Percentiles rank a stretch among this genome's conserved stretches.
Evolutionary conservation across 2,888 invertebrate species (phyloP).

Genomic region (Hylaea fasciaria): DNA sequence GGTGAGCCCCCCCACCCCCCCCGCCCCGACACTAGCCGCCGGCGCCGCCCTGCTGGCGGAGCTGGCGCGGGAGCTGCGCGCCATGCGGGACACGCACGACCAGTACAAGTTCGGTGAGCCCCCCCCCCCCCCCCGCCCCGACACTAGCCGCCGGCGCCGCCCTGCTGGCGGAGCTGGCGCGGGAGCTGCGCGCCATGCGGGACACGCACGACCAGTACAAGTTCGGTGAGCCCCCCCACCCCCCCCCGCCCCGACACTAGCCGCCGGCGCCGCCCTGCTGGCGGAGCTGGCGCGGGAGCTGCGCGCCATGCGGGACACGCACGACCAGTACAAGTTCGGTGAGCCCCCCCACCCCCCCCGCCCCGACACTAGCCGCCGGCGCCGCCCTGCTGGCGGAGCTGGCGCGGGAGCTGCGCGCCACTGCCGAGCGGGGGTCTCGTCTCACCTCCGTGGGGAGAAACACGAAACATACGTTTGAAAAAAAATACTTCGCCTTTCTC

Average conservation of each 20-base stretch:
- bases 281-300: slow-evolving; percentile 95
- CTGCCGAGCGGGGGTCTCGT: no score
- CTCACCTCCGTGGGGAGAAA: no score
- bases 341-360: slow-evolving; percentile 39
- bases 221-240: slow-evolving; percentile 58
- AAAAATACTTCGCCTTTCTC: no score
- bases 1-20: slow-evolving; percentile 53
- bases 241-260: no score
- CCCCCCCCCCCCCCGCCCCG: no score
- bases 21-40: no score
- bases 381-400: slow-evolving; percentile 92
- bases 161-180: slow-evolving; percentile 92
- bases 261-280: slow-evolving; percentile 90
- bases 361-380: slow-evolving; percentile 91
- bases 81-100: slow-evolving; percentile 94
- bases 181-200: slow-evolving; percentile 93
- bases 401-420: slow-evolving; percentile 92
- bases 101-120: slow-evolving; percentile 81
- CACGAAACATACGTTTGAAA: no score
- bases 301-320: slow-evolving; percentile 93
- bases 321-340: slow-evolving; percentile 87
- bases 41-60: slow-evolving; percentile 92
- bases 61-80: slow-evolving; percentile 93
- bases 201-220: slow-evolving; percentile 92
- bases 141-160: slow-evolving; percentile 91